phyloP scores from a whole-genome alignment of 1,140 invertebrate species.

The Pemphigus obesinymphae region DNA sequence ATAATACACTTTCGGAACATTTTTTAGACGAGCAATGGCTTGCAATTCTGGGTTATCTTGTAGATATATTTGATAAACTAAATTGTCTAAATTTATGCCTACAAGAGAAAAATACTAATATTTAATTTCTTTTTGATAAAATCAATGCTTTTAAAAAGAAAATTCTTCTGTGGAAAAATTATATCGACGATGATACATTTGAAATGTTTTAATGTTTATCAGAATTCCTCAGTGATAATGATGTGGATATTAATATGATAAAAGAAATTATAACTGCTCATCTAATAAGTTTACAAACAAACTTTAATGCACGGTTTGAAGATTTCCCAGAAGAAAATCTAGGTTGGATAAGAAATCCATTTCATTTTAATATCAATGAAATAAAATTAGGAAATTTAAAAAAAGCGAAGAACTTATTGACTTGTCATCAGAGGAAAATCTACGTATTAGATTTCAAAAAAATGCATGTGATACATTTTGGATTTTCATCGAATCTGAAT shows the following conservation, averaged over 20 bases:
- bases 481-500: too few relatives aligned
- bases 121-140: too few relatives aligned
- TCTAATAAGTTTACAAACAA: conserved; percentile 5
- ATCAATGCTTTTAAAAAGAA: too few relatives aligned
- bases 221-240: background rate
- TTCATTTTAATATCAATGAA: too few relatives aligned
- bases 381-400: too few relatives aligned
- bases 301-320: background rate
- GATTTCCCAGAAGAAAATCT: background rate
- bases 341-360: too few relatives aligned
- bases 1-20: background rate
- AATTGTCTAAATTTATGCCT: too few relatives aligned
- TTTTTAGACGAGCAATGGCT: background rate
- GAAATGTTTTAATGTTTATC: background rate
- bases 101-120: too few relatives aligned
- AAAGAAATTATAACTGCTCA: conserved; percentile 2
- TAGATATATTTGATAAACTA: too few relatives aligned
- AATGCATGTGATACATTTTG: too few relatives aligned
- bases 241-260: background rate
- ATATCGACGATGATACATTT: conserved; percentile 1
- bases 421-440: conserved; percentile 5
- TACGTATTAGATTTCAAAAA: background rate
- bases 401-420: background rate
- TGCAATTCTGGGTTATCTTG: too few relatives aligned
- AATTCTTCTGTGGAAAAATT: too few relatives aligned